Conservation (phyloP, 2,113 vertebrate genomes). For the Prunella fulvescens region DNA sequence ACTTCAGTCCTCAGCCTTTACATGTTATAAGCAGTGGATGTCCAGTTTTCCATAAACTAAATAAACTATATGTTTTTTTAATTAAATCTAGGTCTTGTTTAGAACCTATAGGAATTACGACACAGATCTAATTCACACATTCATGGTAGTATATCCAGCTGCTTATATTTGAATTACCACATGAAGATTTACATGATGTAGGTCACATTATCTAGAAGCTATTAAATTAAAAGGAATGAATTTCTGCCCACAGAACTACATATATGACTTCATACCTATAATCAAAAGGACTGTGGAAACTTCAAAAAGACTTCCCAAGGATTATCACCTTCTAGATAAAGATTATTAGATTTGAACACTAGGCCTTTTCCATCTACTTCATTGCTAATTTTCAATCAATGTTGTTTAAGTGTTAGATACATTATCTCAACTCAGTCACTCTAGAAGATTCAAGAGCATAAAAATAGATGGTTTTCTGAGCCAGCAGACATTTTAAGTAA, state of each 20-base stretch:
- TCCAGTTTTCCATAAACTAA: not conserved
- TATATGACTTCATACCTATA: not conserved
- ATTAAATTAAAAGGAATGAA: not conserved
- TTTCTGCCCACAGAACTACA: not conserved
- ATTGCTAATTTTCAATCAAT: not conserved
- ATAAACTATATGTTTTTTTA: not conserved
- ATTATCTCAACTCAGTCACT: not conserved
- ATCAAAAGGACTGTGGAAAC: not conserved
- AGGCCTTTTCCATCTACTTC: not conserved
- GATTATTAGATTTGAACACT: not conserved
- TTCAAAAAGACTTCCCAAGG: not conserved
- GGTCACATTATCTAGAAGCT: not conserved
- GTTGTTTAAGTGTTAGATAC: not conserved
- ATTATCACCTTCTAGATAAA: not conserved
- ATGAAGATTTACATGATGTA: not conserved
- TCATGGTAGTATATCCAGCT: not conserved
- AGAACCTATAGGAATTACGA: not conserved
- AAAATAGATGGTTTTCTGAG: not conserved
- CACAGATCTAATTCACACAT: not conserved
- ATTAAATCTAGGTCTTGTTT: not conserved
- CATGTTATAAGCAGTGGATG: not conserved
- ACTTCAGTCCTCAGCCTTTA: not conserved
- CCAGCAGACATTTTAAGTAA: not conserved
- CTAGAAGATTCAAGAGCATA: not conserved
- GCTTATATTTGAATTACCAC: not conserved